Base-by-base conservation (phyloP, 37 sponge, comb jelly and placozoan species). In the Chondrilla cf. caribensis region DNA sequence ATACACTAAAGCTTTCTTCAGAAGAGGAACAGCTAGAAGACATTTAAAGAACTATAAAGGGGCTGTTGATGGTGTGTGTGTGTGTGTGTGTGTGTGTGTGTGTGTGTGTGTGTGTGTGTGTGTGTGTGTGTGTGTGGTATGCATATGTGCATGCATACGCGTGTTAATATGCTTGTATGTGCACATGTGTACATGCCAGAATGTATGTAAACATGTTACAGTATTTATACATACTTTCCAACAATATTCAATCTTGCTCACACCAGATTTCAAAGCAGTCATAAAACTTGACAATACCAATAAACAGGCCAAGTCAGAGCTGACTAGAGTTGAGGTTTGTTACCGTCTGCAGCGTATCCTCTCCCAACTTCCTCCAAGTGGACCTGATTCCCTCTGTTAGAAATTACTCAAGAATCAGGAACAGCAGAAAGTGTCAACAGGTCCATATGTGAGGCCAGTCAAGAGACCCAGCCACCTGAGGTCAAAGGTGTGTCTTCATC, bases 1-100 rank as follows among this genome's bases (percentile, higher is more conserved):
- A 54, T 94, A 94, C 65, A 75, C 82, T 35, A 95, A 95, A 81
- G 93, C 93, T 29, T 87, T 60, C 75, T 65, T 86, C 51, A 86
- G 95, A 76, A 83, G 95, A 40, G 95, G 59, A 28, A 62, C 80
- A 37, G 90, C 88, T 15, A 83, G 90, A 58, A 28, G 31, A 14
- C 39, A 62, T 18, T 86, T 95, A 1, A 73, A 58, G 38, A 89
- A 65, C 17, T 31, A 21, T 26, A 21, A 58, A 38, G 78, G 72
- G 55, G 95, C 89, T 3, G 68, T 36, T 41, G 59, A 89, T 37
- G 88, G 91, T 92, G 24, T 22, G 25, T 75, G 36, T 65, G 77
- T 58, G 42, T 75, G 77, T 7, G 41, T 73, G 40, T 79, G 71
- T 35, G 29, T 62, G 29, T 29, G 64, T n/a, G 25, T 29, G 64